Evolutionary conservation across 2,797 vertebrate species (phyloP), one percentile per base, ranked within the genome.

Genomic region (Chelon auratus): DNA sequence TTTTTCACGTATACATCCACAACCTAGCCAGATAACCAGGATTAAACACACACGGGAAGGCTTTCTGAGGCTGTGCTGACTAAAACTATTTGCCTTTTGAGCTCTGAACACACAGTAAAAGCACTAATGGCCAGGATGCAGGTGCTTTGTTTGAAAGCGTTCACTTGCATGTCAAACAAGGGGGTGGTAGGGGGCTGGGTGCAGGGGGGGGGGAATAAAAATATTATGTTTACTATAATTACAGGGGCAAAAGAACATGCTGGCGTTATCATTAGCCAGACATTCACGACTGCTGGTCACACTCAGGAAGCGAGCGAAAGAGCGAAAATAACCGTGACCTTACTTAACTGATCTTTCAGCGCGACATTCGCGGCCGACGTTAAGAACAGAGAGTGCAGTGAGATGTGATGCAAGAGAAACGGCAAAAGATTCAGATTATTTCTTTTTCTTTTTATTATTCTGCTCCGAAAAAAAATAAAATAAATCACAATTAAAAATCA

Each of bases 211-310:
- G 84, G 83, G 86, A 89, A 91, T 86, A 77, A 77, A 87, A 94
- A 91, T 91, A 89, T 89, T 91, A 72, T 87, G 65, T 83, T 86
- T 85, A 69, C 87, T 86, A 84, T 90, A 84, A 86, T 83, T 84
- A 87, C 60, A 78, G 56, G 72, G 51, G 74, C 64, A 57, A 72
- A 87, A 81, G 76, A 83, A 81, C 61, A 87, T 72, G 72, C 43
- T 14, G 33, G 22, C 77, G 71, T 84, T 88, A 77, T 87, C 78
- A 83, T 69, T 72, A 83, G 62, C 68, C 73, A 68, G 48, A 74
- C 55, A 2, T 9, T 30, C 75, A 69, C 78, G 72, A 86, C 76
- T 59, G 42, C 62, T 43, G 45, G 43, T 64, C 58, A 26, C 17
- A 67, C 68, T 75, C 64, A 84, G 90, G 90, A 93, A 90, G 80